These are phyloP conservation scores for Nilaparvata lugens DNA, from an alignment of 1,140 invertebrate genomes.

Conservation along the genomic window DNA sequence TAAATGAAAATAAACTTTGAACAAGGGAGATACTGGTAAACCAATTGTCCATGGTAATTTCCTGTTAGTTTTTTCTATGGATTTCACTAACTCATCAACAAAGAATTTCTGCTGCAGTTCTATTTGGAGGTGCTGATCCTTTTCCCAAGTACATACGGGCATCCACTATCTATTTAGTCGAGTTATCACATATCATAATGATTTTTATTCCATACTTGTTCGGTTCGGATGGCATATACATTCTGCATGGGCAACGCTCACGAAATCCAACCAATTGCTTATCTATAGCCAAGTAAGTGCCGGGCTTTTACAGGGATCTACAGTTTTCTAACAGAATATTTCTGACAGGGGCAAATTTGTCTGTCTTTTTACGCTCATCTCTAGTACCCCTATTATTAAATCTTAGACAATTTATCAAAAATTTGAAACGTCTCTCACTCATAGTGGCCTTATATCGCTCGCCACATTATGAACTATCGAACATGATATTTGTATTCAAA, in stretches of 20 bases:
- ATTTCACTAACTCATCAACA: constrained; percentile 27
- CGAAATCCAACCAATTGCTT: constrained; percentile 35
- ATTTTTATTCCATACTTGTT: constrained; percentile 35
- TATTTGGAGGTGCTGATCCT: constrained; percentile 17
- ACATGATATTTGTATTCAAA: constrained; percentile 24
- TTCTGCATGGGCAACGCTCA: constrained; percentile 33
- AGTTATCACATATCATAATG: constrained; percentile 29
- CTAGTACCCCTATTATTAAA: constrained; percentile 31
- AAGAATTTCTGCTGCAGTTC: constrained; percentile 15
- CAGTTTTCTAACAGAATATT: constrained; percentile 26
- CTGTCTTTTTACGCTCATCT: constrained; percentile 18
- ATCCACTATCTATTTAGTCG: constrained; percentile 31
- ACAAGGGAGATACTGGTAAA: constrained; percentile 27
- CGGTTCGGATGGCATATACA: constrained; percentile 35
- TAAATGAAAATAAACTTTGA: constrained; percentile 17
- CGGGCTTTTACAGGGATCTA: constrained; percentile 24
- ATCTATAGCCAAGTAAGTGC: constrained; percentile 29
- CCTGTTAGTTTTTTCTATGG: constrained; percentile 27
- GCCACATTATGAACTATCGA: constrained; percentile 23
- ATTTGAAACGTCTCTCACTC: constrained; percentile 30
- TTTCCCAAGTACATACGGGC: constrained; percentile 33
- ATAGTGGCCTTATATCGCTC: constrained; percentile 28
- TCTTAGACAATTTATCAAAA: constrained; percentile 31
- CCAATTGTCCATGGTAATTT: constrained; percentile 33
- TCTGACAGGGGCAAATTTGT: constrained; percentile 28